Percentiles rank a stretch among this genome's conserved stretches.
Evolutionary conservation across 2,113 vertebrate species (phyloP).

Genomic region (Notechis scutatus): DNA sequence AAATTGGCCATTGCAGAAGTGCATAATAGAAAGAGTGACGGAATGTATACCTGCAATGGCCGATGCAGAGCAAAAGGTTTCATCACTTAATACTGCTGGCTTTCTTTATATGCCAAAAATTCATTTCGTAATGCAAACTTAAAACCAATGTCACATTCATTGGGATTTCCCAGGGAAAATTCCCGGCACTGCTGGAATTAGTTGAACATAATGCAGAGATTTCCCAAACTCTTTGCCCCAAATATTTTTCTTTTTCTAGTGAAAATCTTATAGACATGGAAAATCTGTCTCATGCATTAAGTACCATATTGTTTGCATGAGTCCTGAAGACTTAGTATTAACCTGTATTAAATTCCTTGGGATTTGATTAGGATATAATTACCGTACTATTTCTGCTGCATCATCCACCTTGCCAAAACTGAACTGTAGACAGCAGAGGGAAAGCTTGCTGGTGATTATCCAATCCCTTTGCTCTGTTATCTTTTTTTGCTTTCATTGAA

Average conservation of each 20-base stretch:
- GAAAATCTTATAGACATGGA: background rate
- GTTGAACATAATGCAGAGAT: background rate
- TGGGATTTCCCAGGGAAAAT: background rate
- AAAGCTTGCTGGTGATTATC: background rate
- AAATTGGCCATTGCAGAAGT: background rate
- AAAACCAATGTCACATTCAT: background rate
- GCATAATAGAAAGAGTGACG: background rate
- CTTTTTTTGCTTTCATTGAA: background rate
- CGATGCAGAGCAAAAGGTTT: background rate
- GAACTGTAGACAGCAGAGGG: background rate
- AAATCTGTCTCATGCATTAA: background rate
- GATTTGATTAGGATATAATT: background rate
- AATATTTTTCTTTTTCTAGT: background rate
- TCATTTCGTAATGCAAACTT: no score
- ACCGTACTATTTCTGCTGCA: background rate
- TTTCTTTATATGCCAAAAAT: background rate
- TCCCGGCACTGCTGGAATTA: no score
- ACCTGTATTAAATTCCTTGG: background rate
- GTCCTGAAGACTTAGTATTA: background rate
- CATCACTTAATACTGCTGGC: background rate
- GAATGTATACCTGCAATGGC: background rate
- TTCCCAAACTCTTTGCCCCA: background rate
- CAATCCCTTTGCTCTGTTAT: background rate
- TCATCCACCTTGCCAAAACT: background rate
- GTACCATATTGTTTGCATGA: background rate